Percentiles rank a stretch among this genome's conserved stretches.
These are phyloP conservation scores for Apodemus sylvaticus DNA, from an alignment of 2,113 vertebrate genomes.

Conservation along the genomic window DNA sequence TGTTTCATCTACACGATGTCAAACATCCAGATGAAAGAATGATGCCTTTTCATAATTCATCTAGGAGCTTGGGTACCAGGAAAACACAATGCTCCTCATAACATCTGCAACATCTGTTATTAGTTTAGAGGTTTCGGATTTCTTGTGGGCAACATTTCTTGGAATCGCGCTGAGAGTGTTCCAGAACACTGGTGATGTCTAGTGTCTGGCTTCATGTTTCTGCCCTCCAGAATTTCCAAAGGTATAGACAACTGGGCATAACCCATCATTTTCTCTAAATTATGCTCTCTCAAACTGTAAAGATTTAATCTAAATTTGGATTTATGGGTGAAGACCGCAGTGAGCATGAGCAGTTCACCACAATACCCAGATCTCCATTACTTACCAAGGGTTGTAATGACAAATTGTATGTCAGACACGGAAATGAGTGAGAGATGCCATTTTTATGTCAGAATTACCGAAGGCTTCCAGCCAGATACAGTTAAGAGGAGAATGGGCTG, in stretches of 20 bases:
- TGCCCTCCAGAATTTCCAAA: slow-evolving; percentile 49
- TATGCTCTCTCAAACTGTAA: neutral
- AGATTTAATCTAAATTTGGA: slow-evolving; percentile 29
- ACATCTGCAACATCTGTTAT: slow-evolving; percentile 69
- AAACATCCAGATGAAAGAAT: slow-evolving; percentile 71
- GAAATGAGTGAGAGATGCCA: neutral
- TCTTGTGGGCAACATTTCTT: slow-evolving; percentile 62
- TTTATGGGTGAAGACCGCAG: neutral
- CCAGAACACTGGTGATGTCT: slow-evolving; percentile 34
- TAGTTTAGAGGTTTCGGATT: slow-evolving; percentile 56
- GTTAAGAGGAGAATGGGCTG: neutral
- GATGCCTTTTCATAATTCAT: slow-evolving; percentile 65
- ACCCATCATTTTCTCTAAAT: slow-evolving; percentile 16
- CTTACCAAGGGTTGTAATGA: neutral
- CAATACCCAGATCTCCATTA: neutral
- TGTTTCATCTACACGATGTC: slow-evolving; percentile 67
- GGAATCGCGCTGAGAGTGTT: slow-evolving; percentile 29
- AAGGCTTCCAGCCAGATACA: neutral
- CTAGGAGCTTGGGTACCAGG: slow-evolving; percentile 56
- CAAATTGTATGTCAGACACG: neutral
- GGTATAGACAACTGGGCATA: slow-evolving; percentile 3
- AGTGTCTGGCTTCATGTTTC: neutral
- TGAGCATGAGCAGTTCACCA: neutral
- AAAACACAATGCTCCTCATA: slow-evolving; percentile 49
- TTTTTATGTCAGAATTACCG: slow-evolving; percentile 17